Percentiles rank a stretch among this genome's conserved stretches.
Evolutionary conservation across 1,140 invertebrate species (phyloP).

Genomic region (Lepidostoma basale): DNA sequence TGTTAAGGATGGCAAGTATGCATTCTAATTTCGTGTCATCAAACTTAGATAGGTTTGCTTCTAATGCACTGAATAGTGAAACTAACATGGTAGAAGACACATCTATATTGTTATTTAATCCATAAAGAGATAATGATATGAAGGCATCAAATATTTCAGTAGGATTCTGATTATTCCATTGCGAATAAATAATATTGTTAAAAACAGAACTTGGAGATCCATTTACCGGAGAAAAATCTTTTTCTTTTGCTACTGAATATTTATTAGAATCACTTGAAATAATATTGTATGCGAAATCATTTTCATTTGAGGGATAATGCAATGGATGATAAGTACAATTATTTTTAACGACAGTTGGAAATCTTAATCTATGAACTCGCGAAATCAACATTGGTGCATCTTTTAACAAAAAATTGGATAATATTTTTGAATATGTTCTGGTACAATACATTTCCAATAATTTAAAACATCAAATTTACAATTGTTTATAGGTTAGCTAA

Average conservation of each 20-base stretch:
- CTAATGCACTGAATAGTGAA: slow-evolving; percentile 53
- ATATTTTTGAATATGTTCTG: too few species aligned
- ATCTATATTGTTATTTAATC: slow-evolving; percentile 44
- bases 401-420: too few species aligned
- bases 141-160: slow-evolving; percentile 52
- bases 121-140: slow-evolving; percentile 50
- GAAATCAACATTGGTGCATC: too few species aligned
- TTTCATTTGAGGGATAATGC: too few species aligned
- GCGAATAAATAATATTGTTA: too few species aligned
- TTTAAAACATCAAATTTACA: too few species aligned
- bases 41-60: slow-evolving; percentile 52
- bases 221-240: neutral
- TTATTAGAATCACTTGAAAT: slow-evolving; percentile 39
- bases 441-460: too few species aligned
- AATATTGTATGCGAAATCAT: slow-evolving; percentile 50
- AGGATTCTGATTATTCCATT: slow-evolving; percentile 35
- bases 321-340: too few species aligned
- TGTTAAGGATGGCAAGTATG: slow-evolving; percentile 49
- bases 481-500: too few species aligned
- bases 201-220: too few species aligned
- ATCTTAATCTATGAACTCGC: too few species aligned
- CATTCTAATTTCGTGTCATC: slow-evolving; percentile 54
- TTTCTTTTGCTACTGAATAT: slow-evolving; percentile 22
- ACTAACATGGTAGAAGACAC: slow-evolving; percentile 52
- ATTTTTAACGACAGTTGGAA: too few species aligned